A percentile compares a stretch with the other conserved stretches of the same genome.
phyloP scores from a whole-genome alignment of 37 sponge, comb jelly and placozoan genomes.

The Tethya wilhelma region DNA sequence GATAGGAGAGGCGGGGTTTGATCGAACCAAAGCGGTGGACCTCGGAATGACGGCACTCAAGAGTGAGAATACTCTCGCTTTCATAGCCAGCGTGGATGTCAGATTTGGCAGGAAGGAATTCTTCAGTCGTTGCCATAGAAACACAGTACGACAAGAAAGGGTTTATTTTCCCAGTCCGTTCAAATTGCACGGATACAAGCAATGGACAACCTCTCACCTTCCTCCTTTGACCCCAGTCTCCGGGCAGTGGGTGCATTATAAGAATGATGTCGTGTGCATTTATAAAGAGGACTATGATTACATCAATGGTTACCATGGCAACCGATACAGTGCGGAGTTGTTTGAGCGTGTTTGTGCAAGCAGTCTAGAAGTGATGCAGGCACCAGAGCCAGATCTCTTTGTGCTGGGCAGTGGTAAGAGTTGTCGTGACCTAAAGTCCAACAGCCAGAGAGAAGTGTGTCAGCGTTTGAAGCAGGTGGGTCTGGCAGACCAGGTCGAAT shows the following conservation, averaged over 20 bases:
- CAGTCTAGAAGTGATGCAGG: slow-evolving; percentile 50
- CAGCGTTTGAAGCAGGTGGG: no score
- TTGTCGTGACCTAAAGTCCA: slow-evolving; percentile 2
- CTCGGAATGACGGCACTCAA: slow-evolving; percentile 17
- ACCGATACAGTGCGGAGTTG: slow-evolving; percentile 2
- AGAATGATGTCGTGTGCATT: slow-evolving; percentile 44
- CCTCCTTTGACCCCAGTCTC: slow-evolving; percentile 8
- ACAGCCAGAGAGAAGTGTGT: background rate
- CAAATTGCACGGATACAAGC: slow-evolving; percentile 9
- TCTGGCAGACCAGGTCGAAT: slow-evolving; percentile 19
- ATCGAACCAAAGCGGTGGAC: slow-evolving; percentile 29
- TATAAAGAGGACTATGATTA: slow-evolving; percentile 51
- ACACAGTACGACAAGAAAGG: slow-evolving; percentile 34
- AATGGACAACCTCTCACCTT: background rate
- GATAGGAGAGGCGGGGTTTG: slow-evolving; percentile 9
- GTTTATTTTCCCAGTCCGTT: slow-evolving; percentile 69
- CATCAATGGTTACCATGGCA: slow-evolving; percentile 21
- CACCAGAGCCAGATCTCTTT: slow-evolving; percentile 60
- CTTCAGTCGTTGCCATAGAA: slow-evolving; percentile 58
- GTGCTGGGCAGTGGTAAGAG: slow-evolving; percentile 31
- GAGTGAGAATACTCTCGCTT: slow-evolving; percentile 17
- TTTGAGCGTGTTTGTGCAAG: slow-evolving; percentile 17
- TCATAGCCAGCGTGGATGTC: slow-evolving; percentile 48
- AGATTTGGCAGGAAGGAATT: slow-evolving; percentile 8
- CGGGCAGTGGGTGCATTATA: slow-evolving; percentile 60